Evolutionary conservation across 2,888 invertebrate species (phyloP), one percentile per base, ranked within the genome.

Genomic region (Luperina testacea): DNA sequence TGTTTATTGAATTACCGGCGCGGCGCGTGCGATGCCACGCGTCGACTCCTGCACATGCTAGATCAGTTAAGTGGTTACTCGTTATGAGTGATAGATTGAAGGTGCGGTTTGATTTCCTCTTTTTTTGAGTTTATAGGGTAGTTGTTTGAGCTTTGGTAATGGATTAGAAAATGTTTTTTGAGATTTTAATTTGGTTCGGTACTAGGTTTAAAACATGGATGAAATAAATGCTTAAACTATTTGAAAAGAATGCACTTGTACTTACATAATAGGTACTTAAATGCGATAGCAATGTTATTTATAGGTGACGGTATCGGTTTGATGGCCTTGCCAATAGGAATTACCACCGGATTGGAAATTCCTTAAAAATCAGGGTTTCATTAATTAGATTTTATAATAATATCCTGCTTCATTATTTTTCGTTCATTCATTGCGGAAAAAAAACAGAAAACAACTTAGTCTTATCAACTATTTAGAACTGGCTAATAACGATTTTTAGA

Each of bases 1-100:
- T 96, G 96, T 96, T 97, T 97, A 97, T 97, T 96, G 94, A 97
- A 96, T 97, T 97, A 96, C 92, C 89, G 95, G 95, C 95, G 95
- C 96, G 96, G 97, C 95, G 96, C 90, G 85, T 85, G 85, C 94
- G 92, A 87, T 75, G 92, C 91, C 94, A 94, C 93, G 94, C 92
- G 93, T 89, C 92, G 84, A 87, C 87, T 90, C 89, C 82, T 94
- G 92, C 95, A 92, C 91, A 91, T 91, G 92, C 93, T 89, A 88
- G 90, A 90, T 88, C 90, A 84, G 90, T 90, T 91, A 92, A 92
- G 92, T 92, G 93, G 92, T 82, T 90, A 88, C 90, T 93, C 90
- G 92, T 92, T 92, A 90, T 90, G 93, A 91, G 89, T 91, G 89
- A 91, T 90, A 88, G 88, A 92, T 90, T 86, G 85, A 81, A 89